A percentile compares a stretch with the other conserved stretches of the same genome.
phyloP scores from a whole-genome alignment of 2,888 invertebrate genomes.

The Onthophagus sagittarius region DNA sequence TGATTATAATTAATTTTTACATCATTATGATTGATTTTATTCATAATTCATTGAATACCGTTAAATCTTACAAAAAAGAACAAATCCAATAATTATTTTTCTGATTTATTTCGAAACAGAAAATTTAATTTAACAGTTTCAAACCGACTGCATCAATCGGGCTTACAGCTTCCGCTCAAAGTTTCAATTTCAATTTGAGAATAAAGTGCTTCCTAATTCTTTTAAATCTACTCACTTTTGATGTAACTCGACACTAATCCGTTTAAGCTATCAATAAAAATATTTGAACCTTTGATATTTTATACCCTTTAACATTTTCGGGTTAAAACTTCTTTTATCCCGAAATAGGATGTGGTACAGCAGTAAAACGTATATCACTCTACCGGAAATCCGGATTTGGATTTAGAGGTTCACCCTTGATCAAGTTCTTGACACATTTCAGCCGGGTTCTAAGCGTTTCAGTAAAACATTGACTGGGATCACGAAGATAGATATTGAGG shows the following conservation, averaged over 20 bases:
- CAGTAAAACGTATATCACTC: not conserved
- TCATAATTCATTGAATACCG: too few species aligned
- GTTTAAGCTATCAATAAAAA: not conserved
- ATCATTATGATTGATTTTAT: too few species aligned
- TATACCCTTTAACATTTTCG: not conserved
- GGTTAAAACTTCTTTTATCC: not conserved
- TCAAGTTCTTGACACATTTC: not conserved
- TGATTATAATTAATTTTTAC: not conserved
- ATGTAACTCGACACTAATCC: not conserved
- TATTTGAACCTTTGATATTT: not conserved
- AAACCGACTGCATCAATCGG: not conserved
- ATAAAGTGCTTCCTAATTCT: not conserved
- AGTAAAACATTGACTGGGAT: not conserved
- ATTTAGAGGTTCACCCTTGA: not conserved
- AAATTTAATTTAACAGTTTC: not conserved
- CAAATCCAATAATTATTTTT: not conserved
- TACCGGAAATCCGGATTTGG: not conserved
- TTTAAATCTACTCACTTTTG: not conserved
- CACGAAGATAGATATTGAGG: not conserved
- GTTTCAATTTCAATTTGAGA: not conserved
- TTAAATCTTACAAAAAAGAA: not conserved
- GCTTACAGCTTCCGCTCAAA: not conserved
- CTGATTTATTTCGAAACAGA: not conserved
- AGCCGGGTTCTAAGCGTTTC: not conserved
- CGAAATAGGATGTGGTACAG: not conserved